Conservation (phyloP, 2,888 invertebrate genomes). For the Eupeodes luniger region DNA sequence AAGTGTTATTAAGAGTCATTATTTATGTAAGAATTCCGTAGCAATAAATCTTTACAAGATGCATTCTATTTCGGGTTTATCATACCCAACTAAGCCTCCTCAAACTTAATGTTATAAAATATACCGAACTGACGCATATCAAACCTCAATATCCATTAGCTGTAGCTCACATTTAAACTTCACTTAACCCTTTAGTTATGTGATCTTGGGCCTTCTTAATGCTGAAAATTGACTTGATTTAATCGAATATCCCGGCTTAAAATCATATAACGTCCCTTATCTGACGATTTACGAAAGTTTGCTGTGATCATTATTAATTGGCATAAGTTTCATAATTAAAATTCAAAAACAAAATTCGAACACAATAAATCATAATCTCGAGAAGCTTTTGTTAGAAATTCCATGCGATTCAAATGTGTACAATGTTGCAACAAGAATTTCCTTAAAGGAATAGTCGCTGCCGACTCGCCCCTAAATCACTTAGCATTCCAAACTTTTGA, state of each 20-base stretch:
- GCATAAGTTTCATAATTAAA: slow-evolving; percentile 1
- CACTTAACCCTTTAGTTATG: no score
- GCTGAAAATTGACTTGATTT: background rate
- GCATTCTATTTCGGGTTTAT: no score
- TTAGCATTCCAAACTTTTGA: slow-evolving; percentile 31
- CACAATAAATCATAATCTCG: slow-evolving; percentile 14
- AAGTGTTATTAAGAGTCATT: no score
- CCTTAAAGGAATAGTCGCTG: background rate
- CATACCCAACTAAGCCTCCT: no score
- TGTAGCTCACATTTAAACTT: no score
- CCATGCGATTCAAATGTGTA: background rate
- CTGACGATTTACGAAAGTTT: background rate
- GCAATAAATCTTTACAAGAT: no score
- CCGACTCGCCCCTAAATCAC: slow-evolving; percentile 38
- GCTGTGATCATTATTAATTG: slow-evolving; percentile 16
- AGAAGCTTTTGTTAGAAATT: slow-evolving; percentile 4
- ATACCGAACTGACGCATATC: no score
- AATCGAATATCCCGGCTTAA: background rate
- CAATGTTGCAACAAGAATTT: slow-evolving; percentile 39
- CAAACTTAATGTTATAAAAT: no score
- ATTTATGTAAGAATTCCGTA: no score
- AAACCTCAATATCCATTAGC: no score
- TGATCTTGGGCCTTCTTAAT: no score
- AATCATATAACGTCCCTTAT: background rate
- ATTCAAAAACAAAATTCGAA: background rate